Percentiles rank a stretch among this genome's conserved stretches.
phyloP scores from a whole-genome alignment of 1,140 invertebrate species.

The Aphelenchoides fujianensis region DNA sequence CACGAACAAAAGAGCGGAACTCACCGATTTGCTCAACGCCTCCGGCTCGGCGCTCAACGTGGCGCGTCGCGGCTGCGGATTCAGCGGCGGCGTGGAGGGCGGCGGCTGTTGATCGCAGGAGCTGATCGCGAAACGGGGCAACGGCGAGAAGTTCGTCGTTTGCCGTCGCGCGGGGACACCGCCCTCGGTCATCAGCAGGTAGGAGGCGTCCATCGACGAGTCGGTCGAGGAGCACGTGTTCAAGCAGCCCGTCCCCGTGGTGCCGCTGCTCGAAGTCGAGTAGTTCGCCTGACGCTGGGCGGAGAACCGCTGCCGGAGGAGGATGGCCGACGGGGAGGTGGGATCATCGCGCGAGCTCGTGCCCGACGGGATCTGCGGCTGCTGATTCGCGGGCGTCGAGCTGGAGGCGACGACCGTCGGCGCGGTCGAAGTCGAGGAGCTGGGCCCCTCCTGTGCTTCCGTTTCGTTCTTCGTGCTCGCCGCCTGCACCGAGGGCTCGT shows the following conservation, averaged over 20 bases:
- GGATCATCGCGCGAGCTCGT: constrained; percentile 7
- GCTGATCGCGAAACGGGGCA: constrained; percentile 55
- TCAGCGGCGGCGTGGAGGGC: background rate
- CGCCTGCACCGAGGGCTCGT: constrained; percentile 6
- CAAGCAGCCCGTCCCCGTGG: constrained; percentile 47
- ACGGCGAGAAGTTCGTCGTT: constrained; percentile 34
- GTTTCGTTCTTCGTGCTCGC: background rate
- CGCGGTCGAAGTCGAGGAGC: no score
- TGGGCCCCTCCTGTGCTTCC: background rate
- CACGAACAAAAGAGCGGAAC: background rate
- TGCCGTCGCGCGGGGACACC: constrained; percentile 16
- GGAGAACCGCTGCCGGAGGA: constrained; percentile 57
- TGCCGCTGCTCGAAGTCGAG: constrained; percentile 56
- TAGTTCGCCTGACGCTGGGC: constrained; percentile 59
- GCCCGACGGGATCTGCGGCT: no score
- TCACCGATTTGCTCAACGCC: background rate
- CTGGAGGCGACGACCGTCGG: no score
- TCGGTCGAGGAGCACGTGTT: constrained; percentile 59
- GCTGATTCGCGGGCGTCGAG: no score
- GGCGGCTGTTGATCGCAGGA: constrained; percentile 34
- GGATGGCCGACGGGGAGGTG: constrained; percentile 44
- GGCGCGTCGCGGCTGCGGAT: constrained; percentile 9
- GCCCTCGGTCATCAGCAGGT: constrained; percentile 19
- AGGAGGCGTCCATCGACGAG: constrained; percentile 56
- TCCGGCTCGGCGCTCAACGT: constrained; percentile 19